Evolutionary conservation across 2,113 vertebrate species (phyloP).

Genomic region (Poeciliopsis occidentalis): DNA sequence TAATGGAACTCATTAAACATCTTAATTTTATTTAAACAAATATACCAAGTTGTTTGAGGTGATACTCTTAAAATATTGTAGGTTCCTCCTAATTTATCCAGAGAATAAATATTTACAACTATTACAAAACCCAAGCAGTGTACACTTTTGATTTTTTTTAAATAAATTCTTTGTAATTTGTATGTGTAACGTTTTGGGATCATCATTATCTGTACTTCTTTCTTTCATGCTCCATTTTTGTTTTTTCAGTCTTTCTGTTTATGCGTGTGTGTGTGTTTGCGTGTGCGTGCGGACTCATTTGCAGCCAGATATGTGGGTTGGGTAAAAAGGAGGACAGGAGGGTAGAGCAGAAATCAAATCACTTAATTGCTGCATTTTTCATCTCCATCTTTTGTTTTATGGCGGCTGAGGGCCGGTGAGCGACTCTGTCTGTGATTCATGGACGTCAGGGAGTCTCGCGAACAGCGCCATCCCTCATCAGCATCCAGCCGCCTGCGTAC

Average conservation of each 20-base stretch:
- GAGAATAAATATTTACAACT: not conserved
- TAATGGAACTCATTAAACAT: not conserved
- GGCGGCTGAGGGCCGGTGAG: constrained; percentile 93
- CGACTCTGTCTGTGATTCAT: constrained; percentile 98
- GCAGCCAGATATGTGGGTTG: constrained; percentile 36
- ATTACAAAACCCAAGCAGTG: not conserved
- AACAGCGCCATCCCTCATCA: constrained; percentile 99
- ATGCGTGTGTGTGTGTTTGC: constrained; percentile 14
- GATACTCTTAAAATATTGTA: not conserved
- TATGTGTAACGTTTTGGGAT: not conserved
- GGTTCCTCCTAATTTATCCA: not conserved
- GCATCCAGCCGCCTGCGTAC: constrained; percentile 89
- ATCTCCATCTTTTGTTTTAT: constrained; percentile 99
- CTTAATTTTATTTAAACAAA: not conserved
- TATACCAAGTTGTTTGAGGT: not conserved
- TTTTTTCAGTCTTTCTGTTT: not conserved
- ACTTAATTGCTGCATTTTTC: constrained; percentile 99
- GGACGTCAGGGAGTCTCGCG: constrained; percentile 90
- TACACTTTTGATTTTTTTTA: not conserved
- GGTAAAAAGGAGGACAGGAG: constrained; percentile 87
- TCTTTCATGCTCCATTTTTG: constrained; percentile 8
- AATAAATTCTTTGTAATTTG: not conserved
- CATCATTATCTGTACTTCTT: not conserved
- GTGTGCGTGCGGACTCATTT: constrained; percentile 41
- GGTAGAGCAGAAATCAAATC: constrained; percentile 97